Evolutionary conservation across 2,888 invertebrate species (phyloP).

Genomic region (Gastrophysa polygoni): DNA sequence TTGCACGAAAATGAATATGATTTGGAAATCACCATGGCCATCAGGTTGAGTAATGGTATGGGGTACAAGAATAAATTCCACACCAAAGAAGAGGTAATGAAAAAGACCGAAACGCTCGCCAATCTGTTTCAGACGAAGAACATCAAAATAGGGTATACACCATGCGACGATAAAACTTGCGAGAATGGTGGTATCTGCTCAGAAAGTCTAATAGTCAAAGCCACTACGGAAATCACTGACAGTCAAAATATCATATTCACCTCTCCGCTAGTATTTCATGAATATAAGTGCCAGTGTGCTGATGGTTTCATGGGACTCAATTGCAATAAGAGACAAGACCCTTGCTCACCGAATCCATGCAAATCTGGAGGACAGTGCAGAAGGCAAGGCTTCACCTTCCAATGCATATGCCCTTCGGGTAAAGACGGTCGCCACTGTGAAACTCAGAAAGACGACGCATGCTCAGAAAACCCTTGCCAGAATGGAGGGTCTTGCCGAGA

Average conservation of each 20-base stretch:
- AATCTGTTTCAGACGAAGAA: slow-evolving; percentile 67
- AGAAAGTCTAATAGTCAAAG: slow-evolving; percentile 71
- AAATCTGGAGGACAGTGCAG: slow-evolving; percentile 83
- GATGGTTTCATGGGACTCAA: slow-evolving; percentile 83
- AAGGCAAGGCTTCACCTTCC: slow-evolving; percentile 82
- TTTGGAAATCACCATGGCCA: slow-evolving; percentile 75
- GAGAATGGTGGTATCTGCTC: slow-evolving; percentile 81
- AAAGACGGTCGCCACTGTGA: slow-evolving; percentile 87
- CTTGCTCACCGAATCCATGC: slow-evolving; percentile 90
- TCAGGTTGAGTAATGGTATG: slow-evolving; percentile 59
- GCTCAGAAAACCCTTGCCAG: slow-evolving; percentile 83
- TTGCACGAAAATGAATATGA: slow-evolving; percentile 70
- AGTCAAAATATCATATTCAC: slow-evolving; percentile 83
- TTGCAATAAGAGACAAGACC: slow-evolving; percentile 88
- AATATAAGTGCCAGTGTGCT: slow-evolving; percentile 79
- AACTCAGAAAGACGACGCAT: slow-evolving; percentile 81
- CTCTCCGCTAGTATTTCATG: slow-evolving; percentile 78
- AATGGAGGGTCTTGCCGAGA: slow-evolving; percentile 93
- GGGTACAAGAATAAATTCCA: slow-evolving; percentile 70
- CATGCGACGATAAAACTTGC: slow-evolving; percentile 75
- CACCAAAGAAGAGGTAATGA: slow-evolving; percentile 68
- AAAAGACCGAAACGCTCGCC: slow-evolving; percentile 69
- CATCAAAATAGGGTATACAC: slow-evolving; percentile 75
- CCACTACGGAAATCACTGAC: slow-evolving; percentile 76
- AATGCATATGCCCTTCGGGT: slow-evolving; percentile 78